Base-by-base conservation (phyloP, 1,140 invertebrate species). In the Grapholita molesta region DNA sequence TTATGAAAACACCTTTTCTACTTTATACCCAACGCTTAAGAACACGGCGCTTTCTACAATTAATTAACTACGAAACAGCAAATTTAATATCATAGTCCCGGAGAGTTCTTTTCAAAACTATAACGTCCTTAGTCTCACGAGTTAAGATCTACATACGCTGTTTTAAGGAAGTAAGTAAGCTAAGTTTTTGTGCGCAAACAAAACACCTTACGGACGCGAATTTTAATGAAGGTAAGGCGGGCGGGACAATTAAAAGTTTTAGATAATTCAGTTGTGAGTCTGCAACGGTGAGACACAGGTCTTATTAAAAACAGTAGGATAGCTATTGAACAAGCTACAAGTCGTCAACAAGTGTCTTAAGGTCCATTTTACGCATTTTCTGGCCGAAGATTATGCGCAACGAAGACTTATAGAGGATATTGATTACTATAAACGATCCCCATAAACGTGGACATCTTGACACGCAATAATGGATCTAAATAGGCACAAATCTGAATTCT, bases 181-280 rank as follows among this genome's bases (percentile, higher is more conserved):
- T 2, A 53, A 76, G 72, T 74, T 70, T 70, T 71, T 77, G 69
- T 73, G 35, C 69, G 48, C 72, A 74, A 76, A 73, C 70, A 69
- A 71, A 70, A 72, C 73, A 73, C 71, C 69, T 77, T 28, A 64
- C 21, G n/a, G 23, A 64, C 23, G 21, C 73, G 70, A 75, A 77
- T 77, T 77, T 75, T 73, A 77, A 78, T 75, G 74, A 76, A 76
- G 72, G 70, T 71, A 70, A 78, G 52, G 69, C 68, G 70, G 71
- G 64, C 67, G 65, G 53, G 73, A 77, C 73, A 77, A 77, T 77
- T 77, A 75, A 77, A 77, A 77, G 73, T 77, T 77, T 73, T 70
- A 71, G 70, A 77, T 75, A 75, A 77, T 71, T 75, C 73, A 72
- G 72, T 71, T 74, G 70, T 74, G 64, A 68, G 73, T 72, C 70